Evolutionary conservation across 1,140 invertebrate species (phyloP).

Genomic region (Branchinecta lynchi): DNA sequence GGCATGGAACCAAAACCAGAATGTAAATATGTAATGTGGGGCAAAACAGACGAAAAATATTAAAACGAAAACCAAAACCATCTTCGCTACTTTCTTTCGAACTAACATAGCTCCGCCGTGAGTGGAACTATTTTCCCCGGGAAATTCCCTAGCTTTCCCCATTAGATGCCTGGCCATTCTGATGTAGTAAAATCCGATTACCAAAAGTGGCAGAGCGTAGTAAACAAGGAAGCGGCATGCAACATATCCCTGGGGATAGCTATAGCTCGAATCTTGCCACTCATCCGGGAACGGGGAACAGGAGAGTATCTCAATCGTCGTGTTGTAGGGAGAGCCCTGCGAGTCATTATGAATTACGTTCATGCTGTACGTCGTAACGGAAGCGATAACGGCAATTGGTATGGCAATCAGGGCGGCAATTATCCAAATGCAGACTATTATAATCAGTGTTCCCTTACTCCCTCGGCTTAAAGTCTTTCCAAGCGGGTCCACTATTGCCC

Average conservation of each 20-base stretch:
- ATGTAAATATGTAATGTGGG: slow-evolving; percentile 64
- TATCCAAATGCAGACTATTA: slow-evolving; percentile 63
- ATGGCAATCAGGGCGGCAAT: slow-evolving; percentile 55
- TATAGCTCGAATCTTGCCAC: slow-evolving; percentile 46
- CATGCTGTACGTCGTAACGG: slow-evolving; percentile 42
- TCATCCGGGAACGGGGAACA: slow-evolving; percentile 65
- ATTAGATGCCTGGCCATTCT: slow-evolving; percentile 73
- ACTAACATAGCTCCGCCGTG: no score
- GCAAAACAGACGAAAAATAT: slow-evolving; percentile 82
- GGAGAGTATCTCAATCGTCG: slow-evolving; percentile 35
- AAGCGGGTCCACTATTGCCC: slow-evolving; percentile 67
- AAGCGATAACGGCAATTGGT: slow-evolving; percentile 58
- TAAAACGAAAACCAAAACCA: slow-evolving; percentile 72
- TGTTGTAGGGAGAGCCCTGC: slow-evolving; percentile 28
- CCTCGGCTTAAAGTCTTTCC: slow-evolving; percentile 50
- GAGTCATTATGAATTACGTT: slow-evolving; percentile 25
- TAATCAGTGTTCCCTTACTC: slow-evolving; percentile 46
- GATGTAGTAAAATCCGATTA: slow-evolving; percentile 71
- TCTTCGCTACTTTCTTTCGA: slow-evolving; percentile 73
- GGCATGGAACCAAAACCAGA: slow-evolving; percentile 66
- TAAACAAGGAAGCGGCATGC: slow-evolving; percentile 60
- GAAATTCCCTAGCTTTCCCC: slow-evolving; percentile 56
- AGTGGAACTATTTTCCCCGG: slow-evolving; percentile 25
- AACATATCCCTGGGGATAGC: slow-evolving; percentile 42
- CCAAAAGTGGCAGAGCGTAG: slow-evolving; percentile 61